Base-by-base conservation (phyloP, 2,113 vertebrate species). In the Pipra filicauda region DNA sequence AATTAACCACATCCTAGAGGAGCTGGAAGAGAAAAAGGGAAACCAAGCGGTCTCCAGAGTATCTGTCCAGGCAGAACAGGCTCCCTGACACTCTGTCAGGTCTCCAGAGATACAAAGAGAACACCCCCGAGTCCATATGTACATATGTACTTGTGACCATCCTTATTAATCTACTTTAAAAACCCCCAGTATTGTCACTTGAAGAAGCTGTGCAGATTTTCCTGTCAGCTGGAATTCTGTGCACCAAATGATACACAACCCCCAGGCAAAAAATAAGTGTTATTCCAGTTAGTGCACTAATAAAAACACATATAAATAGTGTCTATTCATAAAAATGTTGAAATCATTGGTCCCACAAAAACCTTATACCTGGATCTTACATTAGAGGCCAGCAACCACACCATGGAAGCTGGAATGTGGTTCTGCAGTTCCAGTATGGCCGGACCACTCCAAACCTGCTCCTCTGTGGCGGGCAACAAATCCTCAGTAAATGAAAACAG, bases 1-100 rank as follows among this genome's bases (percentile, higher is more conserved):
- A 95, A 93, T 85, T 94, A 96, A 97, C 96, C 95, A 96, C 96
- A 96, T 96, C 96, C 91, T 92, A 85, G 77, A 87, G 61, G 49
- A 89, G 83, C 61, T 88, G 83, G 61, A 89, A 49, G 46, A 69
- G 48, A 78, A 81, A 44, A 77, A 82, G 24, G 52, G 35, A 91
- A 92, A 78, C 22, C 33, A 62, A 62, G 12, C 35, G 85, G 69
- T 33, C 46, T 90, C 46, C 19, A 37, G 70, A 43, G 51, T 9
- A 77, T 37, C 62, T 87, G 31, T n/a, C n/a, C 48, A 62, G 48
- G 49, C 65, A 74, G 46, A 85, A 35, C 51, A 88, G 43, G 24
- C 75, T 71, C 65, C 21, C 0, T 8, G 69, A 54, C 8, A 0
- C 58, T 37, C 58, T 59, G 44, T 9, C 57, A 81, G 22, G 8